phyloP scores from a whole-genome alignment of 2,888 invertebrate genomes.

The Bedellia somnulentella region DNA sequence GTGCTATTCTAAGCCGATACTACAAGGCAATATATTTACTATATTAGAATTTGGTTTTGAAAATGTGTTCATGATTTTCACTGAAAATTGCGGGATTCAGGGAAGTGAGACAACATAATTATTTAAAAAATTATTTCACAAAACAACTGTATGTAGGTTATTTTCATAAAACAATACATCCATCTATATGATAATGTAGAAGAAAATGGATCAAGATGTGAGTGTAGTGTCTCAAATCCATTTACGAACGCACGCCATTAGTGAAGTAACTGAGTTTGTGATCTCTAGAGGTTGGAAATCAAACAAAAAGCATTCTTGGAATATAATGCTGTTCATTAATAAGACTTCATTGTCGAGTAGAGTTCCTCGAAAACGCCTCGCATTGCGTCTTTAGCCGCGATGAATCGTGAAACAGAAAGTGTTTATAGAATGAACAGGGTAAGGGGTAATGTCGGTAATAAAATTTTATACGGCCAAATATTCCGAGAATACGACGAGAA shows the following conservation, averaged over 20 bases:
- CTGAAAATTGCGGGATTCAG: no score
- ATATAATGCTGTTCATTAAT: constrained; percentile 50
- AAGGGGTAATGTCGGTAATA: constrained; percentile 51
- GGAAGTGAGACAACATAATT: no score
- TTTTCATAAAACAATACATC: no score
- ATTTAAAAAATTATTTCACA: no score
- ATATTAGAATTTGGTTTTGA: no score
- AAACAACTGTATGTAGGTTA: no score
- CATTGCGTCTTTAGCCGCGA: constrained; percentile 19
- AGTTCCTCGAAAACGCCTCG: constrained; percentile 32
- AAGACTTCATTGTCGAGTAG: constrained; percentile 51
- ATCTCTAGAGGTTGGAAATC: constrained; percentile 47
- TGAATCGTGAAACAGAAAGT: constrained; percentile 33
- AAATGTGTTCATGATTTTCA: no score
- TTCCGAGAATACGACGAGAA: constrained; percentile 50
- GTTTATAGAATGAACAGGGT: constrained; percentile 42
- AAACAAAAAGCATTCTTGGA: constrained; percentile 42
- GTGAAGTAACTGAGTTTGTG: constrained; percentile 31
- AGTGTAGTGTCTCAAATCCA: constrained; percentile 31
- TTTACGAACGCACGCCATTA: constrained; percentile 33
- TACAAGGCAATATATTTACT: no score
- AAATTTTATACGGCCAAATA: constrained; percentile 58
- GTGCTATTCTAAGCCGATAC: no score
- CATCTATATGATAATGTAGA: no score
- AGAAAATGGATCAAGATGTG: no score